Evolutionary conservation across 2,113 vertebrate genomes (phyloP), one percentile per base, ranked within the genome.

Genomic region (Okapia johnstoni): DNA sequence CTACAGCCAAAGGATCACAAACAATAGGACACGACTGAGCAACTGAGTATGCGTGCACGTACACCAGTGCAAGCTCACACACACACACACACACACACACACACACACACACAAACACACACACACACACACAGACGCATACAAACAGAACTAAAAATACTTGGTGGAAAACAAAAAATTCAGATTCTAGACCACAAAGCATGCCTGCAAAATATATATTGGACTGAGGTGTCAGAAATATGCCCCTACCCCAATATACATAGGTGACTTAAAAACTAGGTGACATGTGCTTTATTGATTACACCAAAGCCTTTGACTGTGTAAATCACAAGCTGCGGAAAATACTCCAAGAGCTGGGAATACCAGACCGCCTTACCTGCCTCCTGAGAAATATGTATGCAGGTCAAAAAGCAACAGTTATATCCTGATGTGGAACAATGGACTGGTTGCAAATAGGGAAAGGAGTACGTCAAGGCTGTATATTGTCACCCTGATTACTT

Each of bases 71-170:
- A 73, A 40, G 36, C 36, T 7, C 23, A 25, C 36, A 36, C 2
- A 0, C 8, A 15, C 14, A 2, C 15, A 17, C 33, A n/a, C 13
- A 66, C 30, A 17, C 30, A n/a, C 33, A 66, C 7, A 2, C 16
- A 30, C 13, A 66, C 63, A 33, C 36, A 13, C 23, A 25, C 36
- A 36, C 2, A 0, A 4, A 66, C 7, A 2, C 16, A 30, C 13
- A 66, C 63, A 66, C 33, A 17, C 33, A n/a, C 33, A 66, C 7
- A 2, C 16, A 30, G 5, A 66, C 33, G 17, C 2, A 36, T 0
- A n/a, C 17, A 66, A 10, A 23, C n/a, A 73, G 36, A 76, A 40
- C n/a, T 2, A 94, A 85, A 83, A 66, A 33, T 48, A 43, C 40
- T 93, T 90, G 33, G 9, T 66, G 7, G 61, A 83, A 60, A 43